These are phyloP conservation scores for Pipra filicauda DNA, from an alignment of 2,113 vertebrate species.

Conservation along the genomic window DNA sequence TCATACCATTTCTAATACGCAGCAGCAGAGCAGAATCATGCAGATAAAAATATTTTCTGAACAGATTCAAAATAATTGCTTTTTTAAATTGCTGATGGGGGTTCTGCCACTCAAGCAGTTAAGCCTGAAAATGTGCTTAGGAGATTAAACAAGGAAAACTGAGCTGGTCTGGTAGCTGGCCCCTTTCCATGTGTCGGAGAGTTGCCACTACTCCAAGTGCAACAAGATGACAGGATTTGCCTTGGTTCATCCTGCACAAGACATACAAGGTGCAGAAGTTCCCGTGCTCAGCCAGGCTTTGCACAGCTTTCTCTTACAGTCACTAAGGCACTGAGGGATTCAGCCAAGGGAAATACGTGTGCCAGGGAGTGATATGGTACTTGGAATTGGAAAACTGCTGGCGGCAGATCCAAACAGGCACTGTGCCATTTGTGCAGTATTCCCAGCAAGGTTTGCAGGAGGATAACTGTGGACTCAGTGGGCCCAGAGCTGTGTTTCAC, in stretches of 20 bases:
- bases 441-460: not conserved
- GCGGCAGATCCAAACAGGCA: not conserved
- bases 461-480: accelerated
- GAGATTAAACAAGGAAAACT: constrained; percentile 68
- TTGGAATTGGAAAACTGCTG: not conserved
- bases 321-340: not conserved
- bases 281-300: constrained; percentile 8
- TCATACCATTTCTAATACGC: constrained; percentile 33
- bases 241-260: constrained; percentile 17
- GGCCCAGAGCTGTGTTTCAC: not conserved
- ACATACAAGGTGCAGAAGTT: not conserved
- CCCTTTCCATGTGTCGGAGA: constrained; percentile 27
- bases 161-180: constrained; percentile 61
- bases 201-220: constrained; percentile 47
- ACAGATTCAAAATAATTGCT: constrained; percentile 70
- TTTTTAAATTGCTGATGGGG: constrained; percentile 67
- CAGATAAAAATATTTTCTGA: constrained; percentile 56
- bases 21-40: not conserved
- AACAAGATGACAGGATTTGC: not conserved
- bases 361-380: constrained; percentile 12
- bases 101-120: constrained; percentile 64
- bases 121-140: constrained; percentile 72
- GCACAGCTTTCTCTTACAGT: not conserved
- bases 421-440: not conserved
- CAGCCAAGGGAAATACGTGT: not conserved